Evolutionary conservation across 2,888 invertebrate species (phyloP), one percentile per base, ranked within the genome.

Genomic region (Erebia epiphron): DNA sequence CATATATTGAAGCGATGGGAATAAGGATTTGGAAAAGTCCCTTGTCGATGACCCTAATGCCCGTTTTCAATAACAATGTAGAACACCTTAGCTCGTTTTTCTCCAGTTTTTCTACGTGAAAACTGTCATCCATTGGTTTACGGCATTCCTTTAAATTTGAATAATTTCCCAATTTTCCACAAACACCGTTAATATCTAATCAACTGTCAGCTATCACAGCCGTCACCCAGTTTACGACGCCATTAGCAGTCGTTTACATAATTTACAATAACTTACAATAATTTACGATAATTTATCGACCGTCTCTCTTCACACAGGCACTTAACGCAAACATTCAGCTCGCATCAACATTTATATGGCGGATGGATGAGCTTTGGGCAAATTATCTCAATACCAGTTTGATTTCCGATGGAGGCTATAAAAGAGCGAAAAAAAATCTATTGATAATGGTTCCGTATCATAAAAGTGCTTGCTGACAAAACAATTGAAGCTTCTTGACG

Each of bases 321-420:
- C 66, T 66, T 57, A 66, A 57, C 21, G 56, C 46, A 46, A 57
- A 66, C 66, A 56, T 66, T 43, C 13, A 43, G 66, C 46, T 46
- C 56, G 46, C 43, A 46, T 57, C 57, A 57, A 5, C 52, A 57
- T 56, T 52, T 57, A 65, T 43, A 57, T 57, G 66, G 56, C 56
- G 56, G 13, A 46, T 66, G 66, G 56, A 10, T 66, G 57, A 66
- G 66, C 66, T 66, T 66, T 66, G 46, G 21, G 57, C 46, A 16
- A 64, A 64, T 54, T 66, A 64, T 41, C 57, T 57, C 9, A 43
- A 57, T 57, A 56, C 66, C 35, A 10, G 56, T 66, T 66, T 66
- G 16, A 57, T 66, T 66, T 66, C 66, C 66, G 46, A 66, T 46
- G 16, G 43, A 13, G 43, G 13, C 14, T 13, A 5, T 5, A 16